Evolutionary conservation across 2,888 invertebrate species (phyloP).

Genomic region (Myathropa florea): DNA sequence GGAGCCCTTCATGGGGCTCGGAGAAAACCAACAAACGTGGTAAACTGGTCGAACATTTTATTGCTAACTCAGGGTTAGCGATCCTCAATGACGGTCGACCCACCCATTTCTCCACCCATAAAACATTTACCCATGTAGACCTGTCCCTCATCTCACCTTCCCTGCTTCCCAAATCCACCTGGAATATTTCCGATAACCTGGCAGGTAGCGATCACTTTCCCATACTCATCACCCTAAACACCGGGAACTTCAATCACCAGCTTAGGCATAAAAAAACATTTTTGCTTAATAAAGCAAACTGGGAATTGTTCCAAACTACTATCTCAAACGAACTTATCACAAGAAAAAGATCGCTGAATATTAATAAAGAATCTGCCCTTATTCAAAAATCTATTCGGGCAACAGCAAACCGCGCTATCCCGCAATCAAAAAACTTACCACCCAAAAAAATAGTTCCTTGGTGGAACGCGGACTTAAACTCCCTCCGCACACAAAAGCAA

Average conservation of each 20-base stretch:
- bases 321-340: not conserved
- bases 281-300: conserved; percentile 2
- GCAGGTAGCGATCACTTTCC: conserved; percentile 15
- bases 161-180: conserved; percentile 11
- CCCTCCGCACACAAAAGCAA: not conserved
- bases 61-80: conserved; percentile 13
- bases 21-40: conserved; percentile 4
- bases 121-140: conserved; percentile 34
- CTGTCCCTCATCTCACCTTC: conserved; percentile 4
- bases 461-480: not conserved
- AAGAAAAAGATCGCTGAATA: not conserved
- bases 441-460: not conserved
- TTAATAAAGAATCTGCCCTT: not conserved
- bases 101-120: conserved; percentile 22
- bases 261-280: no score
- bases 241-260: not conserved
- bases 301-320: not conserved
- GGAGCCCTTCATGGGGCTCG: conserved; percentile 44
- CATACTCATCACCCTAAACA: not conserved
- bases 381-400: not conserved
- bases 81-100: conserved; percentile 36
- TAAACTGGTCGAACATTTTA: no score
- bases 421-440: not conserved
- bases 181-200: not conserved
- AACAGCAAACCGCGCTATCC: not conserved